Percentiles rank a stretch among this genome's conserved stretches.
phyloP scores from a whole-genome alignment of 1,140 invertebrate species.

The Eumaeus atala region DNA sequence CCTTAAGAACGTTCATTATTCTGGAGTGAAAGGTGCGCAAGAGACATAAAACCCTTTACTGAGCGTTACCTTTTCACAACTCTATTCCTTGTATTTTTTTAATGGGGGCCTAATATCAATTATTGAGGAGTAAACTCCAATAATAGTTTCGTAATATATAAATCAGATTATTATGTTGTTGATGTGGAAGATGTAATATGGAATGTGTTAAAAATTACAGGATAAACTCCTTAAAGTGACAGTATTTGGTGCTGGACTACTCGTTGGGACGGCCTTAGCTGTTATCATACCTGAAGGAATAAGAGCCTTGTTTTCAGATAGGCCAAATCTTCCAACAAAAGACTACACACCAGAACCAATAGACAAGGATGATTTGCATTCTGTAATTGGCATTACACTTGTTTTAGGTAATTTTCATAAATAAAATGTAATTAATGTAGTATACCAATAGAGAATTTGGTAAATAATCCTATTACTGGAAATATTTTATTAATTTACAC shows the following conservation, averaged over 20 bases:
- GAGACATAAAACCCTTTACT: too few relatives aligned
- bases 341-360: conserved; percentile 51
- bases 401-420: conserved; percentile 67
- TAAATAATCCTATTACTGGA: too few relatives aligned
- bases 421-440: too few relatives aligned
- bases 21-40: background rate
- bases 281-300: conserved; percentile 99
- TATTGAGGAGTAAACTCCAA: too few relatives aligned
- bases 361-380: conserved; percentile 70
- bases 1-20: too few relatives aligned
- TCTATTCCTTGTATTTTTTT: too few relatives aligned
- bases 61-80: background rate
- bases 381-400: conserved; percentile 78
- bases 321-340: conserved; percentile 40
- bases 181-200: background rate
- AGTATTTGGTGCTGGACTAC: conserved; percentile 94
- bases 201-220: conserved; percentile 75
- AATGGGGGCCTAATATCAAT: too few relatives aligned
- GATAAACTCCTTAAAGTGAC: conserved; percentile 95
- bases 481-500: too few relatives aligned
- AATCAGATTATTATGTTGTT: too few relatives aligned
- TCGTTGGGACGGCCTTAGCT: conserved; percentile 97
- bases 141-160: too few relatives aligned
- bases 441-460: too few relatives aligned
- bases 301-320: conserved; percentile 81